Evolutionary conservation across 2,888 invertebrate species (phyloP), one percentile per base, ranked within the genome.

Genomic region (Biston stratarius): DNA sequence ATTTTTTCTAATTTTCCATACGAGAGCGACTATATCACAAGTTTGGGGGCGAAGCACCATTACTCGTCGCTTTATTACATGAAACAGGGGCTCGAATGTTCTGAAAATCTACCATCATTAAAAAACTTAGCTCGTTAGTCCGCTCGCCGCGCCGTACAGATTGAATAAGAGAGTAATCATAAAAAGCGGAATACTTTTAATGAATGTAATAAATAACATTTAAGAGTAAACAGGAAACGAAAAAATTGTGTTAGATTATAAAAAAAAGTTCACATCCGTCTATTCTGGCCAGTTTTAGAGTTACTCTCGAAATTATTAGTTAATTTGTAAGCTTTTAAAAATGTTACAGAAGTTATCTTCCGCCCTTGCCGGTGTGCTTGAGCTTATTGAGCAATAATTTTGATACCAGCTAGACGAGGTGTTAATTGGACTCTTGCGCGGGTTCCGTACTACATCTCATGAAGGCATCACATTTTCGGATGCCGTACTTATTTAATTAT

Each of bases 151-250:
- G 57, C 42, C 69, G 64, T 69, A 65, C 67, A 71, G 64, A 70
- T 69, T 73, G 63, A 64, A 67, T 67, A 65, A 71, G 59, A 58
- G 58, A 61, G 62, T 40, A n/a, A 65, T 57, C 66, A 59, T 71
- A 67, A 74, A 73, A 69, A 58, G 66, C 51, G 53, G 61, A 63
- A 15, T 49, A 69, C 58, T 70, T 70, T 71, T 73, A 75, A 74
- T 73, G 69, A 73, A 73, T 52, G 44, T 58, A 68, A 74, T 74
- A 77, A 74, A 77, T 77, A 69, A 72, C 62, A 67, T 72, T 74
- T 69, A 70, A 65, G 56, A 65, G 72, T 75, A 74, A 77, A 77
- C 77, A 77, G 76, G 77, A 77, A 74, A 67, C 58, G 33, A 57
- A 53, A 61, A 59, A 69, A 70, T 61, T 67, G 55, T 64, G 53